A percentile compares a stretch with the other conserved stretches of the same genome.
Conservation (phyloP, 2,888 invertebrate genomes). For the Standfussiana lucernea region DNA sequence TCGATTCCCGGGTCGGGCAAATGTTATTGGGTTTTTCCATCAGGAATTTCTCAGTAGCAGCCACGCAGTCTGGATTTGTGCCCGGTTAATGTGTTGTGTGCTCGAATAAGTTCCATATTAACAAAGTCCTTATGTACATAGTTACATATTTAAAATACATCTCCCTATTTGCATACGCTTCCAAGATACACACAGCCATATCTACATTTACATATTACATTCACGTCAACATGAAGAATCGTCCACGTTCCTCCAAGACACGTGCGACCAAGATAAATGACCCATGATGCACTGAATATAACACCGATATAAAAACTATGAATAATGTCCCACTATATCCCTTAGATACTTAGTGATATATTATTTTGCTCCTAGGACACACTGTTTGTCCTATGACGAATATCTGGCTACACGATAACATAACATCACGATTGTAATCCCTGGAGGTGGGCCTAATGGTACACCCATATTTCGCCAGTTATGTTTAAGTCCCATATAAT, state of each 20-base stretch:
- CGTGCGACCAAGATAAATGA: slow-evolving; percentile 48
- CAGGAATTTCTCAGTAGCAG: neutral
- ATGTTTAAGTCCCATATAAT: no score
- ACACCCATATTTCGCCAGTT: no score
- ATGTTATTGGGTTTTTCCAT: neutral
- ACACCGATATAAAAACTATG: slow-evolving; percentile 30
- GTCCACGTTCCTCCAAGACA: slow-evolving; percentile 9
- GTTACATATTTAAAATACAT: neutral
- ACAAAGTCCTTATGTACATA: neutral
- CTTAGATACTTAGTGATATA: slow-evolving; percentile 8
- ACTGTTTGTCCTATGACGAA: slow-evolving; percentile 23
- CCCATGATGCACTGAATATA: slow-evolving; percentile 27
- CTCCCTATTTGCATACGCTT: neutral
- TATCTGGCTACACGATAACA: no score
- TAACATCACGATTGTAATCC: no score
- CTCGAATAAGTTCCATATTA: neutral
- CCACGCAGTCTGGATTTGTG: no score
- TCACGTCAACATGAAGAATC: slow-evolving; percentile 42
- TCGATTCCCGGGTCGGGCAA: neutral
- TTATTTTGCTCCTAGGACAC: neutral
- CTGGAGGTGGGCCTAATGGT: no score
- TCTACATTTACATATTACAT: slow-evolving; percentile 3
- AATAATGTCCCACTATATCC: slow-evolving; percentile 21
- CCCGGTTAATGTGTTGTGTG: no score
- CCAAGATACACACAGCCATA: neutral